Evolutionary conservation across 2,797 vertebrate genomes (phyloP).

Genomic region (Acestrorhynchus altus): DNA sequence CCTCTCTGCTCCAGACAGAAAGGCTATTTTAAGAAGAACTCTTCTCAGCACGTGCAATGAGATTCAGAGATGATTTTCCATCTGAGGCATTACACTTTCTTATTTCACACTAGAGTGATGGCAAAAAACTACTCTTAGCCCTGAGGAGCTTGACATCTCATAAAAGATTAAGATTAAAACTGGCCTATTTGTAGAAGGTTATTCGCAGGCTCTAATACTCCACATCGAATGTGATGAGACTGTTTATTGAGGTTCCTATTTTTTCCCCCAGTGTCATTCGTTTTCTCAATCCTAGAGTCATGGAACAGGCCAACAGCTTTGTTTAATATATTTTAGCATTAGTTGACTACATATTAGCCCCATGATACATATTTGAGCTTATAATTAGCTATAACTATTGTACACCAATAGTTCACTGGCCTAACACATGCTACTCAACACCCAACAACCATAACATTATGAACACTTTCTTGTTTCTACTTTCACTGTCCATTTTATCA

Average conservation of each 20-base stretch:
- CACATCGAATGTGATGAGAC: constrained; percentile 48
- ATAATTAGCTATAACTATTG: constrained; percentile 1
- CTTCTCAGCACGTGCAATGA: constrained; percentile 36
- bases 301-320: constrained; percentile 1
- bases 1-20: constrained; percentile 28
- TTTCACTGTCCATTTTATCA: too few relatives aligned
- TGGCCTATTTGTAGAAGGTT: constrained; percentile 57
- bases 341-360: not conserved
- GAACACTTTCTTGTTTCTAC: too few relatives aligned
- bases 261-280: constrained; percentile 13
- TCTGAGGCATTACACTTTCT: constrained; percentile 52
- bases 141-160: constrained; percentile 45
- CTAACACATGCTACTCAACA: too few relatives aligned
- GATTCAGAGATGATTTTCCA: constrained; percentile 55
- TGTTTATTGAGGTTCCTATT: constrained; percentile 42
- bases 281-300: constrained; percentile 8
- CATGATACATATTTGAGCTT: not conserved
- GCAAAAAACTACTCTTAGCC: constrained; percentile 47
- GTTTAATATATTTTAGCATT: not conserved
- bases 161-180: constrained; percentile 53
- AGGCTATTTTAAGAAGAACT: constrained; percentile 32
- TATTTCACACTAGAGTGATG: constrained; percentile 57
- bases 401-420: too few relatives aligned
- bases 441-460: too few relatives aligned
- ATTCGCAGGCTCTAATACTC: constrained; percentile 44